Evolutionary conservation across 2,888 invertebrate species (phyloP).

Genomic region (Drosophila percnosoma): DNA sequence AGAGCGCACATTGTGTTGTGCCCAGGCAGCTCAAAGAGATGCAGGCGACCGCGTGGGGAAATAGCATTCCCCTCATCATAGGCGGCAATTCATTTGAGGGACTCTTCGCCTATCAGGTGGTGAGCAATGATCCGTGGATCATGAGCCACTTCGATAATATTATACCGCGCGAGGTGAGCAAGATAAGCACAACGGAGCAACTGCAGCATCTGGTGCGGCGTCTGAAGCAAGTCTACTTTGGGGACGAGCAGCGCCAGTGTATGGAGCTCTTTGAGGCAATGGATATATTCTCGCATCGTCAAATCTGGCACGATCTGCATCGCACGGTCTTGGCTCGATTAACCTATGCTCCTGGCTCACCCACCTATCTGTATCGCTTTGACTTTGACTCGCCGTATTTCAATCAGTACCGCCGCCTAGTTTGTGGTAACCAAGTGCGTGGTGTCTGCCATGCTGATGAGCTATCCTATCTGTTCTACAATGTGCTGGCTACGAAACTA

Average conservation of each 20-base stretch:
- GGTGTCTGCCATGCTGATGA: slow-evolving; percentile 84
- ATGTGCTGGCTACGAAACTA: slow-evolving; percentile 63
- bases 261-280: slow-evolving; percentile 63
- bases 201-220: slow-evolving; percentile 55
- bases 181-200: slow-evolving; percentile 54
- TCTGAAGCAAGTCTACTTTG: slow-evolving; percentile 68
- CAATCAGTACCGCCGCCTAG: slow-evolving; percentile 79
- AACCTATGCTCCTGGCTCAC: slow-evolving; percentile 53
- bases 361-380: slow-evolving; percentile 83
- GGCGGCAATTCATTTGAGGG: slow-evolving; percentile 84
- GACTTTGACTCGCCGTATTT: slow-evolving; percentile 83
- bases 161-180: slow-evolving; percentile 79
- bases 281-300: slow-evolving; percentile 61
- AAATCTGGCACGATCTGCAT: slow-evolving; percentile 81
- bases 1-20: slow-evolving; percentile 75
- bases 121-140: slow-evolving; percentile 54
- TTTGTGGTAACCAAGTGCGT: slow-evolving; percentile 70
- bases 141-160: slow-evolving; percentile 79
- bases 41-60: slow-evolving; percentile 80
- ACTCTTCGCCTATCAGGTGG: slow-evolving; percentile 71
- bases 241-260: slow-evolving; percentile 48
- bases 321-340: slow-evolving; percentile 75
- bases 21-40: slow-evolving; percentile 72
- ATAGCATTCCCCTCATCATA: slow-evolving; percentile 81
- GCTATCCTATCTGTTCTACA: slow-evolving; percentile 82